These are phyloP conservation scores for Pammene aurita DNA, from an alignment of 2,888 invertebrate species.

Conservation along the genomic window DNA sequence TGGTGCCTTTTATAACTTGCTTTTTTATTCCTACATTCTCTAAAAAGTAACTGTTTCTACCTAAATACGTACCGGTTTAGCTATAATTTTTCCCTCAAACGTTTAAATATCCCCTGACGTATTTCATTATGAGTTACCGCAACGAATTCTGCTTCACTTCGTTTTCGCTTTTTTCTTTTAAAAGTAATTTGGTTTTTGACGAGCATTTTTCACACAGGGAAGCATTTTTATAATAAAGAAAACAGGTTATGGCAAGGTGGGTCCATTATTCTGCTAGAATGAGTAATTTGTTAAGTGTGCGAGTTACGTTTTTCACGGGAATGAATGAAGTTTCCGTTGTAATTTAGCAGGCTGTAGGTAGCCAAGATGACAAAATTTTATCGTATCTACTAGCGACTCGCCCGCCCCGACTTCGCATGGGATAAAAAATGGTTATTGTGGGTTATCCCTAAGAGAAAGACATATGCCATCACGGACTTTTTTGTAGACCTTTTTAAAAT, in stretches of 20 bases:
- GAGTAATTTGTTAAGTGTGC: slow-evolving; percentile 19
- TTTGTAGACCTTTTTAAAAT: too few species aligned
- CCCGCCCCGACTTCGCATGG: too few species aligned
- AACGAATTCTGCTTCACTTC: slow-evolving; percentile 30
- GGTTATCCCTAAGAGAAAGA: too few species aligned
- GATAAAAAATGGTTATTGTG: too few species aligned
- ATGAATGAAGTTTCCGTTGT: not conserved
- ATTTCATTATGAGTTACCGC: slow-evolving; percentile 25
- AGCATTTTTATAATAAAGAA: slow-evolving; percentile 28
- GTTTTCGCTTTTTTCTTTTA: slow-evolving; percentile 26
- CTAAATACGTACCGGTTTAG: not conserved
- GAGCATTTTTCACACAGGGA: slow-evolving; percentile 27
- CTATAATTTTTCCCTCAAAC: slow-evolving; percentile 13
- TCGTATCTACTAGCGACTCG: too few species aligned
- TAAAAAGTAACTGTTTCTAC: too few species aligned
- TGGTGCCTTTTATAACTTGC: too few species aligned
- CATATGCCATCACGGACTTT: too few species aligned
- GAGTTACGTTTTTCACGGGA: not conserved
- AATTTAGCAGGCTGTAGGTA: too few species aligned
- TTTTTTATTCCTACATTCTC: too few species aligned
- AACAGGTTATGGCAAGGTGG: slow-evolving; percentile 6
- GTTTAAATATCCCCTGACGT: slow-evolving; percentile 33
- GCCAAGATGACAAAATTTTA: too few species aligned
- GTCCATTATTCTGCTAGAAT: slow-evolving; percentile 11
- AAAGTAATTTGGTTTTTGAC: slow-evolving; percentile 33